Conservation (phyloP, 2,888 invertebrate genomes). For the Harpalus rufipes region DNA sequence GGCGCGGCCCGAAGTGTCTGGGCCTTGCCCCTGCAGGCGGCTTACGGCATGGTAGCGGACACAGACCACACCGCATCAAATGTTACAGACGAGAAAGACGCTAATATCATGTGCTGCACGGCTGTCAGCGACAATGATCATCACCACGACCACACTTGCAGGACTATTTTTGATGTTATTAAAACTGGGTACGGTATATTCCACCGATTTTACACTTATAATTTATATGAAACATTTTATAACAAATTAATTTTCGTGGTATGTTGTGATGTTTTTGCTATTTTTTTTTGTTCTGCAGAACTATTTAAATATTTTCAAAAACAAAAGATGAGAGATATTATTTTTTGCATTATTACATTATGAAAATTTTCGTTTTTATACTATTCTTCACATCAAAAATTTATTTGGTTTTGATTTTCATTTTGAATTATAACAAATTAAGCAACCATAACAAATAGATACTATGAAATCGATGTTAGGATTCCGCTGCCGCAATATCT, state of each 20-base stretch:
- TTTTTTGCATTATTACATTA: too few species aligned
- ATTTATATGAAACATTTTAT: too few species aligned
- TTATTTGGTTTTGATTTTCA: too few species aligned
- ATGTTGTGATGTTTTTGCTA: too few species aligned
- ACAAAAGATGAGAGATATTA: too few species aligned
- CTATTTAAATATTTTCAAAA: too few species aligned
- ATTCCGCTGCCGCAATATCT: conserved; percentile 31
- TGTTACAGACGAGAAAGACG: conserved; percentile 78
- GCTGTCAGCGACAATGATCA: conserved; percentile 74
- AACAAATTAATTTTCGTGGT: too few species aligned
- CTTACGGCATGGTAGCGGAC: conserved; percentile 88
- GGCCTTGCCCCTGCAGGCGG: conserved; percentile 89
- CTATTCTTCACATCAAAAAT: background rate
- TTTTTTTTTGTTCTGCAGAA: too few species aligned
- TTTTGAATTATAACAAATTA: background rate
- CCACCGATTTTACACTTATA: background rate
- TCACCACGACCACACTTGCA: conserved; percentile 78
- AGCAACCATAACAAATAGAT: background rate
- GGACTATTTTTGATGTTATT: conserved; percentile 89
- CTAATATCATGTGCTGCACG: conserved; percentile 75
- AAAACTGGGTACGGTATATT: conserved; percentile 84
- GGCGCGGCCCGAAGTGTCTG: conserved; percentile 94
- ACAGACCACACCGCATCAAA: conserved; percentile 79
- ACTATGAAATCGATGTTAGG: conserved; percentile 34
- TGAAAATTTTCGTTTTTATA: too few species aligned